Evolutionary conservation across 2,888 invertebrate genomes (phyloP), one percentile per base, ranked within the genome.

Genomic region (Thecophora atra): DNA sequence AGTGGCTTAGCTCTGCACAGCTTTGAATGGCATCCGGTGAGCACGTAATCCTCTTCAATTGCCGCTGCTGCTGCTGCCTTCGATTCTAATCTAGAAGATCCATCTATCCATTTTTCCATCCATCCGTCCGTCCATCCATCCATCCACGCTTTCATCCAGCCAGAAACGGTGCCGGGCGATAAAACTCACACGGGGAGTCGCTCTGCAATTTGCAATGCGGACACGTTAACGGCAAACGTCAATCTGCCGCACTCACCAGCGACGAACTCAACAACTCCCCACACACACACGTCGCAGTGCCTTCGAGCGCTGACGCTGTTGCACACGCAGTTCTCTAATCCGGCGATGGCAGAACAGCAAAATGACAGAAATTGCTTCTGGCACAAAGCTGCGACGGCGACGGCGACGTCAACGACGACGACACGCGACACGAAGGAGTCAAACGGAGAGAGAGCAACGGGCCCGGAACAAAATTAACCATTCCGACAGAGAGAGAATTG

Each of bases 11-110:
- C 70, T 66, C 54, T 60, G 71, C 70, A 63, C 64, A 71, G 74
- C 75, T 74, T 75, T 77, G 75, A 78, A 60, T 70, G 72, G 73
- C 75, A 72, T 73, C 72, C 79, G 82, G 81, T 80, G 78, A 81
- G 82, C 82, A 82, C 81, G 82, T 82, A 82, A 82, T 82, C 81
- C 82, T 78, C 80, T 37, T 11, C 37, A 37, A 37, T 37, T 37
- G 37, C 37, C 11, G 82, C 82, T 82, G 82, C 82, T 81, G 82
- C 76, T 78, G 82, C 76, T 77, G 78, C 77, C 73, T 72, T 69
- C 71, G 60, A 71, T 63, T 72, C 71, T 71, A 74, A 71, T 74
- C 70, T 71, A 73, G 66, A 62, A 72, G 67, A 71, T 73, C 66
- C 71, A 75, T 73, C 19, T 47, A 58, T 58, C 11, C 56, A 71